Evolutionary conservation across 2,113 vertebrate species (phyloP).

Genomic region (Scopus umbretta): DNA sequence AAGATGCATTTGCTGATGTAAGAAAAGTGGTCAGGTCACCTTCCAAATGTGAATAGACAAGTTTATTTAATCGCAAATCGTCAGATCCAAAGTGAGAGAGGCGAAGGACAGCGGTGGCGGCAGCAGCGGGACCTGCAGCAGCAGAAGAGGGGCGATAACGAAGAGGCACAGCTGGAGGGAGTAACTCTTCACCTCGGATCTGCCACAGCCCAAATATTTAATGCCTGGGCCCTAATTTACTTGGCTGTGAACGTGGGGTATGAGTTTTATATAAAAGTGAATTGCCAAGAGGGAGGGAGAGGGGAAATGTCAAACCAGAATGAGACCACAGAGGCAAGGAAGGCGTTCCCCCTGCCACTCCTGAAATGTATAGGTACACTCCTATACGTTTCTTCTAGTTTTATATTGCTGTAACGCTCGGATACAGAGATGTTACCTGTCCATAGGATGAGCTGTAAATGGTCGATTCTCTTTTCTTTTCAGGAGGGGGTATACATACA

Average conservation of each 20-base stretch:
- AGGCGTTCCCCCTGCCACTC: background rate
- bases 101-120: background rate
- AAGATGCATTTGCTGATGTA: background rate
- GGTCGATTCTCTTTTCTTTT: constrained; percentile 30
- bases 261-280: fast-evolving
- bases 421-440: background rate
- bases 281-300: background rate
- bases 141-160: background rate
- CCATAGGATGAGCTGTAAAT: background rate
- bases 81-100: background rate
- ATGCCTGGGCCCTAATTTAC: background rate
- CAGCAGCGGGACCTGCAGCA: background rate
- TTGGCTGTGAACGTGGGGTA: background rate
- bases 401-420: background rate
- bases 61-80: background rate
- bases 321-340: background rate
- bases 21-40: background rate
- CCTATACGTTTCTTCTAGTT: background rate
- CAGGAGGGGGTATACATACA: constrained; percentile 78
- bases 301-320: background rate
- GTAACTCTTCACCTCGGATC: background rate
- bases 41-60: background rate
- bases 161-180: background rate
- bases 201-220: background rate
- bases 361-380: background rate